Evolutionary conservation across 2,888 invertebrate genomes (phyloP).

Genomic region (Stenoptilia bipunctidactyla): DNA sequence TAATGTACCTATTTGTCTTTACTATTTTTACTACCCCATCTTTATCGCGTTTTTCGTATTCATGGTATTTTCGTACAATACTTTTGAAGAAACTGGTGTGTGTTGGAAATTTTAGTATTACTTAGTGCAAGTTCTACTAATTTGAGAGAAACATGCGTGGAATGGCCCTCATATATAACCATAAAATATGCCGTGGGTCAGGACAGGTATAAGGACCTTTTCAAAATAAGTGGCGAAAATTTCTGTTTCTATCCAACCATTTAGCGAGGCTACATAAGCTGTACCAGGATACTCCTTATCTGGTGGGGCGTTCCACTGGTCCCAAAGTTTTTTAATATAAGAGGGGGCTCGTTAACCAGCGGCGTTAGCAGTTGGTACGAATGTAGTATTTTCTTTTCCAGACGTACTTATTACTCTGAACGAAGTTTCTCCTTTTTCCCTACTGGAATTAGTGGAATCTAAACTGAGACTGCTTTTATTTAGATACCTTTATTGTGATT

Average conservation of each 20-base stretch:
- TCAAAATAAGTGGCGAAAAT: slow-evolving; percentile 13
- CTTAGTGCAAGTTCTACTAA: slow-evolving; percentile 13
- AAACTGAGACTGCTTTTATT: slow-evolving; percentile 5
- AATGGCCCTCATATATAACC: slow-evolving; percentile 19
- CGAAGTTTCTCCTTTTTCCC: slow-evolving; percentile 3
- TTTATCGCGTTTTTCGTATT: too few relatives aligned
- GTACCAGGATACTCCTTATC: slow-evolving; percentile 4
- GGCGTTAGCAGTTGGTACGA: background rate
- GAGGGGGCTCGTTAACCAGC: background rate
- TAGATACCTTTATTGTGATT: slow-evolving; percentile 4
- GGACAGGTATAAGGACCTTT: slow-evolving; percentile 14
- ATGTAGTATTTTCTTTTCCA: background rate
- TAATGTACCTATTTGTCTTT: background rate
- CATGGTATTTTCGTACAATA: slow-evolving; percentile 4
- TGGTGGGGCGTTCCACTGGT: slow-evolving; percentile 11
- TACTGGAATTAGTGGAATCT: slow-evolving; percentile 7
- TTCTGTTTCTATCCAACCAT: slow-evolving; percentile 15
- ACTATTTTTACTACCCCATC: background rate
- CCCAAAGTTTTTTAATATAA: slow-evolving; percentile 3
- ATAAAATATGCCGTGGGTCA: slow-evolving; percentile 14
- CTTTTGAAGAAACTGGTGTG: slow-evolving; percentile 19
- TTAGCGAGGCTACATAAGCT: slow-evolving; percentile 7
- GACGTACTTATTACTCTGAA: slow-evolving; percentile 5
- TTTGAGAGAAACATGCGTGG: slow-evolving; percentile 16
- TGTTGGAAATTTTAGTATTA: slow-evolving; percentile 16